These are phyloP conservation scores for Oncorhynchus nerka DNA, from an alignment of 2,113 vertebrate genomes.

Conservation along the genomic window DNA sequence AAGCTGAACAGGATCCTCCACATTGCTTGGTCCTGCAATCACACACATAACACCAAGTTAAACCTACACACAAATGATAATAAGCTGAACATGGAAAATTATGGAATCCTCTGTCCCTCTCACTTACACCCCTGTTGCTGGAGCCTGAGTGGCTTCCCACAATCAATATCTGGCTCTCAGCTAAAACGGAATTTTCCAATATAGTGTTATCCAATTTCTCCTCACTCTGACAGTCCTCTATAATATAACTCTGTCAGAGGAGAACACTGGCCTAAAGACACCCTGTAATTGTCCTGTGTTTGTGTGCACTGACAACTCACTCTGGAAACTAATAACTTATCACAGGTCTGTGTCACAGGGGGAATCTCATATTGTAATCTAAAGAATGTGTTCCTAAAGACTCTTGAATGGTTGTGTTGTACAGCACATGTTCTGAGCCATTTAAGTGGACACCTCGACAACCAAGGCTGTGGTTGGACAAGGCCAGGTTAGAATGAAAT, in stretches of 20 bases:
- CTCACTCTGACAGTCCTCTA: constrained; percentile 25
- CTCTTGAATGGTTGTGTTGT: no score
- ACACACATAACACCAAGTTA: constrained; percentile 10
- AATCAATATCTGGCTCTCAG: constrained; percentile 48
- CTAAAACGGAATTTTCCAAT: constrained; percentile 49
- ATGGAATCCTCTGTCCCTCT: no score
- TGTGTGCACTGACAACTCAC: background rate
- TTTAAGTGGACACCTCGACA: no score
- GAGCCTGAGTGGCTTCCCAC: background rate
- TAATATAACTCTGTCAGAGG: constrained; percentile 47
- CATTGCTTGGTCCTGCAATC: constrained; percentile 79
- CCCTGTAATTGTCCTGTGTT: constrained; percentile 16
- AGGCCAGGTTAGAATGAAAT: no score
- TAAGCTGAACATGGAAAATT: no score
- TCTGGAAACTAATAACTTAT: no score
- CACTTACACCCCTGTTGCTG: background rate
- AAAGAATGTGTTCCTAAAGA: no score
- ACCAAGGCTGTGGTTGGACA: no score
- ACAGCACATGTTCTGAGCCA: no score
- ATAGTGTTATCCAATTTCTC: constrained; percentile 20
- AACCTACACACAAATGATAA: no score
- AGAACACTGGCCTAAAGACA: constrained; percentile 30
- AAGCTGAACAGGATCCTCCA: constrained; percentile 85
- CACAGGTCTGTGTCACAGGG: no score
- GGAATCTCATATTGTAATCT: no score